Evolutionary conservation across 2,797 vertebrate genomes (phyloP), one percentile per base, ranked within the genome.

Genomic region (Martes flavigula): DNA sequence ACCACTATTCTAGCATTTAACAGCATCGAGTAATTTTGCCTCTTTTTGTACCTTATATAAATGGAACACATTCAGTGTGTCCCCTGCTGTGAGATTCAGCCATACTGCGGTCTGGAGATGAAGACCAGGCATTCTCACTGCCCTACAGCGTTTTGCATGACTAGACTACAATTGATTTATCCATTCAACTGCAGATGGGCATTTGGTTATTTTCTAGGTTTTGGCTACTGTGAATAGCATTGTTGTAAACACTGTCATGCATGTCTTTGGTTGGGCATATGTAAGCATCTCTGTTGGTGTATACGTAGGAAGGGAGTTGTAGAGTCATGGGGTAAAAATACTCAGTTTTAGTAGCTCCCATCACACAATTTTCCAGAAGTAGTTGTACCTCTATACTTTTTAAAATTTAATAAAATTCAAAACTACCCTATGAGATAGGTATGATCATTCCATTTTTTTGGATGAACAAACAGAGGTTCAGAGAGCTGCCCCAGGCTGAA

Each of bases 381-480:
- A 73, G 30, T 66, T 85, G 54, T 58, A 60, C 38, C 14, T 43
- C 43, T 60, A 25, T 86, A 81, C 20, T 64, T 89, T 81, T 96
- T 87, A 40, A 81, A 68, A 32, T 87, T 60, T 84, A 82, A 83
- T 97, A 82, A 91, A 96, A 51, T 90, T 88, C 51, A 70, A 70
- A 95, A 75, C 62, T 51, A 64, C 14, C 10, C 51, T 86, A 14
- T 38, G 68, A 62, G 18, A 25, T 78, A 91, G 72, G 1, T 68
- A 84, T 79, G 88, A 87, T 92, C 48, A 68, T 73, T 35, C 23
- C 25, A 25, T 43, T 82, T 77, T 87, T 83, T 94, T 56, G 3
- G 35, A 51, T 86, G 23, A 73, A 86, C 11, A 92, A 95, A 91
- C 27, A 89, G 82, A 96, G 75, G 46, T 56, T 88, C 68, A 93